These are phyloP conservation scores for Cheilosia impressa DNA, from an alignment of 2,888 invertebrate species.

Conservation along the genomic window DNA sequence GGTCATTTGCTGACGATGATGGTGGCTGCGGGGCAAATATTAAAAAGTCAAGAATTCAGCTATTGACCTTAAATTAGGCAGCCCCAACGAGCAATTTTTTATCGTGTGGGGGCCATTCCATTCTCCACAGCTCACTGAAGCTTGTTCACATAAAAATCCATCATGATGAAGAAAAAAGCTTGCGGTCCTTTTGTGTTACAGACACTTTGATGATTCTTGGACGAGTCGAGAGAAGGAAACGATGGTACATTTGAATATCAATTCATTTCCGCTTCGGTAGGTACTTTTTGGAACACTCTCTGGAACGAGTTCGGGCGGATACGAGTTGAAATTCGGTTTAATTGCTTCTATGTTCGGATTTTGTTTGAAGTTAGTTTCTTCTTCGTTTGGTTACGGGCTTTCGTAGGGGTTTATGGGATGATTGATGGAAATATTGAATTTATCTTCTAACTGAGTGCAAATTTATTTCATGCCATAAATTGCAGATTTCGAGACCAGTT, in stretches of 20 bases:
- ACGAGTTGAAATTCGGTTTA: slow-evolving; percentile 29
- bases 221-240: slow-evolving; percentile 15
- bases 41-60: slow-evolving; percentile 7
- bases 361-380: neutral
- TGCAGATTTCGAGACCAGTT: neutral
- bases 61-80: slow-evolving; percentile 8
- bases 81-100: neutral
- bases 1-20: neutral
- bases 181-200: slow-evolving; percentile 32
- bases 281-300: slow-evolving; percentile 1
- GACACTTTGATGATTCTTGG: neutral
- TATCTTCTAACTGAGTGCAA: slow-evolving; percentile 4
- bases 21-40: neutral
- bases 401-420: slow-evolving; percentile 23
- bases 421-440: slow-evolving; percentile 21
- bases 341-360: slow-evolving; percentile 12
- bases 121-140: slow-evolving; percentile 5
- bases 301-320: slow-evolving; percentile 1
- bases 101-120: neutral
- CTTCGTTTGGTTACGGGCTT: neutral
- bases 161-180: neutral
- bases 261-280: slow-evolving; percentile 28
- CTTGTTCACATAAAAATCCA: slow-evolving; percentile 17
- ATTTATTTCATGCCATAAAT: slow-evolving; percentile 12
- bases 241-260: slow-evolving; percentile 39